These are phyloP conservation scores for Podargus strigoides DNA, from an alignment of 2,797 vertebrate species.

Conservation along the genomic window DNA sequence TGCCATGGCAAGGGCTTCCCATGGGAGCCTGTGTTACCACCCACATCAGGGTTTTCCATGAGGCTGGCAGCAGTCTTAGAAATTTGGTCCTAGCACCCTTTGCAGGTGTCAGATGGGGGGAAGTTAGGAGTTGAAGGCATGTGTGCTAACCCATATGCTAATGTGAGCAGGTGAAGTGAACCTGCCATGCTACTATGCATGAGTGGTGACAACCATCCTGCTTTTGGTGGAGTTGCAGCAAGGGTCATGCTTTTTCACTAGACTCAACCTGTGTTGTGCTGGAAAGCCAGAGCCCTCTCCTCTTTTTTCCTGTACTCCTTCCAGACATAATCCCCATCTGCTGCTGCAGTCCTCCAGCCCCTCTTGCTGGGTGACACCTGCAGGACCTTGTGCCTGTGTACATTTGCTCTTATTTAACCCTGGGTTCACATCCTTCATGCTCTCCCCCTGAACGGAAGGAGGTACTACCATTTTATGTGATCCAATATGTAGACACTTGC, in stretches of 20 bases:
- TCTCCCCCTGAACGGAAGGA: neutral
- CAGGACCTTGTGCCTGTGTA: neutral
- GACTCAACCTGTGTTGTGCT: accelerated
- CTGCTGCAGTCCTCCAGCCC: neutral
- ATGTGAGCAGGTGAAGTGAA: neutral
- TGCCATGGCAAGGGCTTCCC: neutral
- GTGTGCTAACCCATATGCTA: neutral
- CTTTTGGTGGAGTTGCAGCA: neutral
- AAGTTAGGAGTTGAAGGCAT: neutral
- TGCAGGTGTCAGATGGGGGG: neutral
- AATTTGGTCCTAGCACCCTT: neutral
- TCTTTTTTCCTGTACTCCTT: neutral
- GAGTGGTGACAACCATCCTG: neutral
- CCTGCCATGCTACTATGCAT: accelerated
- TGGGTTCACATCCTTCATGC: neutral
- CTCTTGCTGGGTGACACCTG: neutral
- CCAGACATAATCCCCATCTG: neutral
- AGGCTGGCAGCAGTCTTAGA: neutral
- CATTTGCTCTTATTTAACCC: neutral
- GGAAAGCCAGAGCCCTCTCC: neutral
- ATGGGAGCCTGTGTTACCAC: neutral
- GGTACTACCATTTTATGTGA: neutral
- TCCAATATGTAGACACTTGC: neutral
- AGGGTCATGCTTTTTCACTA: neutral
- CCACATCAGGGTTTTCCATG: neutral